Percentiles rank a stretch among this genome's conserved stretches.
phyloP scores from a whole-genome alignment of 2,888 invertebrate species.

The Aphidius colemani region DNA sequence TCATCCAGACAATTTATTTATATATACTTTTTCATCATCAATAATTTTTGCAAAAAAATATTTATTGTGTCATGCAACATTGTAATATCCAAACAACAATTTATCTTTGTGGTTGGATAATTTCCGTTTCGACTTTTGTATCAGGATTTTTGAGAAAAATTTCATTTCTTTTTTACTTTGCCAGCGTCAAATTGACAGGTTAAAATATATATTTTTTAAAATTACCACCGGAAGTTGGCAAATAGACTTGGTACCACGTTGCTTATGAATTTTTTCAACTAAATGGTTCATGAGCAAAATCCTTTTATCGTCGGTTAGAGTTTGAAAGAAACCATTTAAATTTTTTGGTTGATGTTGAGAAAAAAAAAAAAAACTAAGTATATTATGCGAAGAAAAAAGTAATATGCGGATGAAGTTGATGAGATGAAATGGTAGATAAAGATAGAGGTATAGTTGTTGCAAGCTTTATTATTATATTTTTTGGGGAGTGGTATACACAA shows the following conservation, averaged over 20 bases:
- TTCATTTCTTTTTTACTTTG: not conserved
- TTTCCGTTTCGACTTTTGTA: too few relatives aligned
- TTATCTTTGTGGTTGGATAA: too few relatives aligned
- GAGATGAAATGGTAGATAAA: slow-evolving; percentile 38
- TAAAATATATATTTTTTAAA: not conserved
- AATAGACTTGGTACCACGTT: too few relatives aligned
- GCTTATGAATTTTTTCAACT: too few relatives aligned
- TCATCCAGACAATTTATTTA: not conserved
- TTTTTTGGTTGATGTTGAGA: slow-evolving; percentile 3
- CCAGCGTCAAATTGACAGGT: not conserved
- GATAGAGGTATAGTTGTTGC: slow-evolving; percentile 30
- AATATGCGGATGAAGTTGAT: slow-evolving; percentile 22
- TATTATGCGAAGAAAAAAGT: slow-evolving; percentile 12
- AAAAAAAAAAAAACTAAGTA: not conserved
- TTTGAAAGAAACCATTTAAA: not conserved
- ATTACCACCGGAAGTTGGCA: too few relatives aligned
- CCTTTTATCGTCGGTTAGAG: not conserved
- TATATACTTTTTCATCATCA: too few relatives aligned
- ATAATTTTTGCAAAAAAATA: too few relatives aligned
- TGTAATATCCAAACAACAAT: too few relatives aligned
- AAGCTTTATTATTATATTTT: not conserved
- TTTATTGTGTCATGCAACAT: too few relatives aligned
- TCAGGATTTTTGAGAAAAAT: not conserved
- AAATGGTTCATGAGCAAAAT: too few relatives aligned
- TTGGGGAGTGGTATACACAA: not conserved